Percentiles rank a stretch among this genome's conserved stretches.
phyloP scores from a whole-genome alignment of 2,113 vertebrate genomes.

The Pteronura brasiliensis region DNA sequence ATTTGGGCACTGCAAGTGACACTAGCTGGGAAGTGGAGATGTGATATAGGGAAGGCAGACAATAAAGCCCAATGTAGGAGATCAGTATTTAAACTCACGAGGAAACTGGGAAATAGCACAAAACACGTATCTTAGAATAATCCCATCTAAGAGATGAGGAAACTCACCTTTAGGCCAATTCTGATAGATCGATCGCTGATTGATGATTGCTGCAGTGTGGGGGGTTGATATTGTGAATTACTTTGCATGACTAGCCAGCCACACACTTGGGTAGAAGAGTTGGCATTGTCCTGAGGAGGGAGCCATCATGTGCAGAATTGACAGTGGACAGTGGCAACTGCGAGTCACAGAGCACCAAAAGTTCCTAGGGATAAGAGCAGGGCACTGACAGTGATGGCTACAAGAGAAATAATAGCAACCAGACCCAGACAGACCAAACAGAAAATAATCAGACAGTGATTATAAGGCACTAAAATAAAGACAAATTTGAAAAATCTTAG shows the following conservation, averaged over 20 bases:
- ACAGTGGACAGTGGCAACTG: background rate
- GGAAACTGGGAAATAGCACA: background rate
- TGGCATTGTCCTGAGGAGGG: background rate
- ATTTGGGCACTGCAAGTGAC: background rate
- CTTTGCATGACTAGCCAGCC: background rate
- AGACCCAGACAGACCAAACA: background rate
- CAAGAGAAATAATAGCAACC: background rate
- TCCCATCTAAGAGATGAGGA: background rate
- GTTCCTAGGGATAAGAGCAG: background rate
- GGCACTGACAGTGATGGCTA: background rate
- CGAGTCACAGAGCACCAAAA: background rate
- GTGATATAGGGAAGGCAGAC: background rate
- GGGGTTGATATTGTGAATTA: background rate
- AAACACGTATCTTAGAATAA: background rate
- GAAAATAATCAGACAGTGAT: background rate
- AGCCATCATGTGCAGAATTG: background rate
- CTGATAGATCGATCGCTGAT: background rate
- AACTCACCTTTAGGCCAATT: background rate
- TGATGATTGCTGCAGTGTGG: background rate
- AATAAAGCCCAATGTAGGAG: background rate
- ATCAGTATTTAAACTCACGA: background rate
- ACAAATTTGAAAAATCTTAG: background rate
- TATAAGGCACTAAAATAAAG: background rate
- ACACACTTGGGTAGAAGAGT: background rate
- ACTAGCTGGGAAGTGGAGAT: background rate